Percentiles rank a stretch among this genome's conserved stretches.
These are phyloP conservation scores for Pseudoatta argentina DNA, from an alignment of 1,140 invertebrate species.

Conservation along the genomic window DNA sequence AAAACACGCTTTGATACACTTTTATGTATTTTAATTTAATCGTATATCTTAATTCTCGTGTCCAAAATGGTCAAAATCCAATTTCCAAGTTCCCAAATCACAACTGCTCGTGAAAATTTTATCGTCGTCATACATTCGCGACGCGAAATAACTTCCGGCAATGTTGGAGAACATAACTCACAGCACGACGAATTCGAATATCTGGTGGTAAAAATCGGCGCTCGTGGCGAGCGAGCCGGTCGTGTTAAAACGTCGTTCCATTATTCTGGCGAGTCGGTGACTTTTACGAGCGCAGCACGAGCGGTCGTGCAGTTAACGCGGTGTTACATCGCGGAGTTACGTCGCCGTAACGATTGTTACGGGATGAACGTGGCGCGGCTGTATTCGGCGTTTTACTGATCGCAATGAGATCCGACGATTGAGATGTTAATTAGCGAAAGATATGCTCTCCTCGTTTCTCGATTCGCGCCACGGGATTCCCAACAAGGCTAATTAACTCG, in stretches of 20 bases:
- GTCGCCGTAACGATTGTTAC: conserved; percentile 25
- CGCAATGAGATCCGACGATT: conserved; percentile 67
- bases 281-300: conserved; percentile 54
- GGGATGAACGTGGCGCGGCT: neutral
- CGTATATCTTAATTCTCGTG: neutral
- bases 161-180: conserved; percentile 32
- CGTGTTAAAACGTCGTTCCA: conserved; percentile 58
- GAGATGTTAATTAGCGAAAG: conserved; percentile 75
- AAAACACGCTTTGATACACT: neutral
- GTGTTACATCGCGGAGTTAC: conserved; percentile 45
- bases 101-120: conserved; percentile 30
- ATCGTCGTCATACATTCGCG: conserved; percentile 31
- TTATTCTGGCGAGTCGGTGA: conserved; percentile 52
- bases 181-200: conserved; percentile 51
- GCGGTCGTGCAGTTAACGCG: conserved; percentile 42
- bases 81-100: conserved; percentile 16
- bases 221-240: conserved; percentile 1
- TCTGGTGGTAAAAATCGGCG: conserved; percentile 51
- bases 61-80: conserved; percentile 18
- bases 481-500: conserved; percentile 68
- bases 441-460: conserved; percentile 38
- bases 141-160: conserved; percentile 49
- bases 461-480: conserved; percentile 23
- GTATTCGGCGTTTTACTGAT: conserved; percentile 60
- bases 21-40: neutral